Base-by-base conservation (phyloP, 2,888 invertebrate genomes). In the Parasteatoda lunata region DNA sequence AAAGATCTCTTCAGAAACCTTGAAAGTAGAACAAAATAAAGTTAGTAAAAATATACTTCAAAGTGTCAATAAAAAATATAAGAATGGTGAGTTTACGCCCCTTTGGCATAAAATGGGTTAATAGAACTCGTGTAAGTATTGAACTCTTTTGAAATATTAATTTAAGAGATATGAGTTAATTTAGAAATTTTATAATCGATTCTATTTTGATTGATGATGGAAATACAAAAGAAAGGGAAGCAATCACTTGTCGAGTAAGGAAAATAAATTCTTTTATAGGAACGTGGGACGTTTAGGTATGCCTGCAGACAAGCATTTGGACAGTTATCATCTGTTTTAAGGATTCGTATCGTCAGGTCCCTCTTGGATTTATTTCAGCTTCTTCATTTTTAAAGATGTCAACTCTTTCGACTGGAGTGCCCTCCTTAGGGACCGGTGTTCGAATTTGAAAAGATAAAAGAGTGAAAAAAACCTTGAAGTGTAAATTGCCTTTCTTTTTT, bases 401-500 rank as follows among this genome's bases (percentile, higher is more conserved):
- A 75, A 65, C 81, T 47, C 66, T 80, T 65, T 69, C 59, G 13
- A n/a, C 65, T 49, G 5, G 9, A 5, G 51, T 51, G 51, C 45
- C n/a, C 15, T 75, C 81, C 72, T 71, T n/a, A 52, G 80, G 49
- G 80, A 52, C 45, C 15, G 9, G 68, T 59, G 47, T 75, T 69
- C 75, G 54, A 52, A 72, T 52, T 73, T 72, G 73, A n/a, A n/a
- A 13, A 9, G 11, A n/a, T 4, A 59, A 59, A 59, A 59, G 11
- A 59, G n/a, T 13, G 59, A 59, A 59, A 59, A 75, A 81, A 75
- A 81, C 81, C 75, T 69, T 75, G 81, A 75, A 75, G 68, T 73
- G 81, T 81, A 81, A 81, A 81, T 81, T 81, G 81, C 81, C 75
- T 75, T 81, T 75, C 81, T 81, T 75, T 81, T 81, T 75, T 69